Percentiles rank a stretch among this genome's conserved stretches.
Evolutionary conservation across 2,888 invertebrate genomes (phyloP).

Genomic region (Carpatolechia fugitivella): DNA sequence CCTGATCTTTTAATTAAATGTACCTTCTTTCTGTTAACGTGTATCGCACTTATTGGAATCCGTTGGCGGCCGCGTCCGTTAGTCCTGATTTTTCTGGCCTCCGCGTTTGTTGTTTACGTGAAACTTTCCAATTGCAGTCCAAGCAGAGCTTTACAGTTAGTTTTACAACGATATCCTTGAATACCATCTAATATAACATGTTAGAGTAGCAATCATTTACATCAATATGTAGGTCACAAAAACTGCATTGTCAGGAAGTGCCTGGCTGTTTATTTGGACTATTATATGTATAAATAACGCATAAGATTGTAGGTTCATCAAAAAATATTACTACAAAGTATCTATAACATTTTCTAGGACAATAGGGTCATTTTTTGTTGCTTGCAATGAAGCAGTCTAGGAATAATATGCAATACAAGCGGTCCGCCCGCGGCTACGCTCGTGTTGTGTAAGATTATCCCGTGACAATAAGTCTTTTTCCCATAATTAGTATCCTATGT

Average conservation of each 20-base stretch:
- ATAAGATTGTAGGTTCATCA: background rate
- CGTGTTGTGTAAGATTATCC: no score
- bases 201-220: background rate
- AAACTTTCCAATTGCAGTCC: conserved; percentile 4
- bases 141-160: background rate
- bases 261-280: conserved; percentile 15
- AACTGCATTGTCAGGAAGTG: conserved; percentile 22
- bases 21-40: background rate
- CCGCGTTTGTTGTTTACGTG: background rate
- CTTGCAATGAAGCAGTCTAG: no score
- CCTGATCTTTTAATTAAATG: conserved; percentile 5
- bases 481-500: no score
- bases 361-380: no score
- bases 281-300: conserved; percentile 15
- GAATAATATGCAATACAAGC: no score
- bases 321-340: background rate
- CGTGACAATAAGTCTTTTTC: no score
- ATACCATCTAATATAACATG: background rate
- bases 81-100: conserved; percentile 5
- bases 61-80: background rate
- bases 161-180: background rate
- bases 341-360: background rate
- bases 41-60: background rate
- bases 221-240: conserved; percentile 21
- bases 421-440: no score